Evolutionary conservation across 2,797 vertebrate genomes (phyloP).

Genomic region (Acrossocheilus wenchowensis): DNA sequence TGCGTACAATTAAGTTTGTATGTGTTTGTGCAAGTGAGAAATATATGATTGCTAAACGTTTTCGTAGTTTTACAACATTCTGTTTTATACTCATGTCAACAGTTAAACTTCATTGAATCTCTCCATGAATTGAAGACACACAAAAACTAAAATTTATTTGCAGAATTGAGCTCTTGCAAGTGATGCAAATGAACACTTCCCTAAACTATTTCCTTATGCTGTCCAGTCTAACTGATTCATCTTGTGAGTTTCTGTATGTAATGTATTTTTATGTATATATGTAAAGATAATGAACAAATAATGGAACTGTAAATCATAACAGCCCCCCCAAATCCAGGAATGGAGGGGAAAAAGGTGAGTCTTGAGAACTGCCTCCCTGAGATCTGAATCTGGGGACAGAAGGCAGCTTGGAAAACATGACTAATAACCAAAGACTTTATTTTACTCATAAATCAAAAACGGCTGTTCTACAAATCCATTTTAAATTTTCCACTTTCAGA

Average conservation of each 20-base stretch:
- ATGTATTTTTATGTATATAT: background rate
- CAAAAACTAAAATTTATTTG: background rate
- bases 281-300: background rate
- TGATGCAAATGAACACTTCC: background rate
- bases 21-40: conserved; percentile 4
- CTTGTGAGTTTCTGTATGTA: background rate
- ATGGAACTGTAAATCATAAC: background rate
- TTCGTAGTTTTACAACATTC: background rate
- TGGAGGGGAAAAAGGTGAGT: background rate
- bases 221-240: background rate
- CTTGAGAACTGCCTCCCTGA: background rate
- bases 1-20: background rate
- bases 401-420: background rate
- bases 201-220: background rate
- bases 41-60: background rate
- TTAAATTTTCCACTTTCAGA: background rate
- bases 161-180: background rate
- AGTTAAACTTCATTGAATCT: background rate
- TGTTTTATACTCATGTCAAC: background rate
- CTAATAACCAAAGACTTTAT: background rate
- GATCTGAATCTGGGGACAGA: background rate
- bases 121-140: background rate
- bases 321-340: background rate
- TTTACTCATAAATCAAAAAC: background rate
- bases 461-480: background rate